Evolutionary conservation across 2,797 vertebrate genomes (phyloP).

Genomic region (Rhincodon typus): DNA sequence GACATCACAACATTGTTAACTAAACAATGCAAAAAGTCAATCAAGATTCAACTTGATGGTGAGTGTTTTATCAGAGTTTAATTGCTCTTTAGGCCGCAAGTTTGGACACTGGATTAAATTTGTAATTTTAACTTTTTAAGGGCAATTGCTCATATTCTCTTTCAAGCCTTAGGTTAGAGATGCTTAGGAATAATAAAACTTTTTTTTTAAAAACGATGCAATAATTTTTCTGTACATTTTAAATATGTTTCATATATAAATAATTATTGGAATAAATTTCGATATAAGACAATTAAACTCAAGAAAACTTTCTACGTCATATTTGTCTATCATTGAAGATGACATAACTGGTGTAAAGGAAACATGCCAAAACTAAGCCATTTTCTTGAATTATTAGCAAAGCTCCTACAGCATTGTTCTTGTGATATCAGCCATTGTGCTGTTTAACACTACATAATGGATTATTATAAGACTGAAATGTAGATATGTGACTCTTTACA

Average conservation of each 20-base stretch:
- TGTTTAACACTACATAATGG: neutral
- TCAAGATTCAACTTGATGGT: neutral
- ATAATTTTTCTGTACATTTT: neutral
- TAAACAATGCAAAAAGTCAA: conserved; percentile 9
- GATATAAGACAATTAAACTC: neutral
- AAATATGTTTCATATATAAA: neutral
- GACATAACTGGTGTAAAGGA: neutral
- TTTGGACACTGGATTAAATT: neutral
- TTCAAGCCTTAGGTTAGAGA: neutral
- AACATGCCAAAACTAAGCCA: neutral
- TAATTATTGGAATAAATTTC: neutral
- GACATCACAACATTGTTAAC: neutral
- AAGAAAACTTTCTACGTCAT: neutral
- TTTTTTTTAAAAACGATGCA: neutral
- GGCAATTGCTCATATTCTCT: neutral
- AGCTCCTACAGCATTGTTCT: neutral
- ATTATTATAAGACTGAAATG: neutral
- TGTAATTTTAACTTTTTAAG: neutral
- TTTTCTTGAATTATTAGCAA: neutral
- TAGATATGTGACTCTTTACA: neutral
- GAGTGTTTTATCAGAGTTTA: neutral
- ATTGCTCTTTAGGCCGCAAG: neutral
- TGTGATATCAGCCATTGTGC: neutral
- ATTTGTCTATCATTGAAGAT: neutral
- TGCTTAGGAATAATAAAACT: neutral